Base-by-base conservation (phyloP, 2,888 invertebrate genomes). In the Liopterus haemorrhoidalis region DNA sequence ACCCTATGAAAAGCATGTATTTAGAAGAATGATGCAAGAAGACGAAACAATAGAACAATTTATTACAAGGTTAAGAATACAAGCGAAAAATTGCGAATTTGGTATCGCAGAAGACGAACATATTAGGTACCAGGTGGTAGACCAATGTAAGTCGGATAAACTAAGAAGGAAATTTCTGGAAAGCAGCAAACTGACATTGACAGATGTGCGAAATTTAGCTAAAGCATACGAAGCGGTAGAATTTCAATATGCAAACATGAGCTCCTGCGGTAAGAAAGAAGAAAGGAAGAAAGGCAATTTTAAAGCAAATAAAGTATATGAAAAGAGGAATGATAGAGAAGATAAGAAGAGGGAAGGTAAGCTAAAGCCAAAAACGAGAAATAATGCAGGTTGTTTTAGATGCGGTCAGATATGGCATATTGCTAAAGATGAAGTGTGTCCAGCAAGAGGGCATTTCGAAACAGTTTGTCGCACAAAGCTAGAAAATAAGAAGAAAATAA, bases 61-160 rank as follows among this genome's bases (percentile, higher is more conserved):
- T 30, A 30, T 30, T 30, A 30, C 12, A 8, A 4, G 30, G 14
- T 16, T 30, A n/a, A 30, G 16, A 30, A 30, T 16, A 30, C 12
- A 30, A 8, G 30, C 30, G 16, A 30, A 30, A 30, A 2, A 30
- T 11, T 30, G 30, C 16, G 30, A 30, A 30, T 30, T 30, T 30
- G 30, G 30, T 30, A 16, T 16, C 14, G 30, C 14, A 3, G 30
- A 12, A 16, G 12, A 1, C 4, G 12, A 30, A 15, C 12, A 30
- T 8, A 30, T 30, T 16, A 30, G 30, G 16, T 5, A 30, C 4
- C 30, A 30, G 16, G 30, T 30, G 8, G 30, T 30, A 30, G 12
- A 30, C 2, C 30, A 30, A 30, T 30, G 30, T 16, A 14, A 30
- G 8, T 30, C 12, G 16, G 16, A 30, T 30, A 16, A 30, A 30